Conservation (phyloP, 1,140 invertebrate genomes). For the Dendrolimus punctatus region DNA sequence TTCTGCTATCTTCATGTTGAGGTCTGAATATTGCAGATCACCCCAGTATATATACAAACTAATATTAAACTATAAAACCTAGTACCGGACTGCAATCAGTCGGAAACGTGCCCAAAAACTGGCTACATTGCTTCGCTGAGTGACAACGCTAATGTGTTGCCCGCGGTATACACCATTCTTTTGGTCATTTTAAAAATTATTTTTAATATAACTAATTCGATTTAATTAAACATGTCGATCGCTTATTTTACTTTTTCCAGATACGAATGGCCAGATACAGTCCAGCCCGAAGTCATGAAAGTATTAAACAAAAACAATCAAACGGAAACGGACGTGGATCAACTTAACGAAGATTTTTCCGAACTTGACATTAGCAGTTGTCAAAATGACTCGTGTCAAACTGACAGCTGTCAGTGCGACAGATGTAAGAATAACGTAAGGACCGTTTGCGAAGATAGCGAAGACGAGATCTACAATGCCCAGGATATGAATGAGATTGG, state of each 20-base stretch:
- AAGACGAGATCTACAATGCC: slow-evolving; percentile 29
- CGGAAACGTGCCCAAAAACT: too few relatives aligned
- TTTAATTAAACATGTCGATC: neutral
- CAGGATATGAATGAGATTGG: slow-evolving; percentile 75
- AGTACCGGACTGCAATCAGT: too few relatives aligned
- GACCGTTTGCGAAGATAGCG: slow-evolving; percentile 5
- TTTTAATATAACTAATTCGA: too few relatives aligned
- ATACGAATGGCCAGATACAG: slow-evolving; percentile 53
- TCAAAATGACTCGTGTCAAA: slow-evolving; percentile 18
- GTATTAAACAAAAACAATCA: slow-evolving; percentile 30
- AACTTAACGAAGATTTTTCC: slow-evolving; percentile 21
- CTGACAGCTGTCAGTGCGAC: slow-evolving; percentile 8
- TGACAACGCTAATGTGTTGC: too few relatives aligned
- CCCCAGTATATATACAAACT: too few relatives aligned
- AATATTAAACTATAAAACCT: too few relatives aligned
- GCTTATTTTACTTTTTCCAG: slow-evolving; percentile 24
- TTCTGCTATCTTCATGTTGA: too few relatives aligned
- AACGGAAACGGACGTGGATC: slow-evolving; percentile 11
- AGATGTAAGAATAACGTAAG: neutral
- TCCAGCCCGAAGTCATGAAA: slow-evolving; percentile 45
- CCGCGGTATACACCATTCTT: too few relatives aligned
- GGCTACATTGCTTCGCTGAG: too few relatives aligned
- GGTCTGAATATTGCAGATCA: too few relatives aligned
- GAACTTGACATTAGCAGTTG: slow-evolving; percentile 15
- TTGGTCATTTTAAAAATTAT: too few relatives aligned